These are phyloP conservation scores for Siniperca scherzeri DNA, from an alignment of 2,797 vertebrate species.

Conservation along the genomic window DNA sequence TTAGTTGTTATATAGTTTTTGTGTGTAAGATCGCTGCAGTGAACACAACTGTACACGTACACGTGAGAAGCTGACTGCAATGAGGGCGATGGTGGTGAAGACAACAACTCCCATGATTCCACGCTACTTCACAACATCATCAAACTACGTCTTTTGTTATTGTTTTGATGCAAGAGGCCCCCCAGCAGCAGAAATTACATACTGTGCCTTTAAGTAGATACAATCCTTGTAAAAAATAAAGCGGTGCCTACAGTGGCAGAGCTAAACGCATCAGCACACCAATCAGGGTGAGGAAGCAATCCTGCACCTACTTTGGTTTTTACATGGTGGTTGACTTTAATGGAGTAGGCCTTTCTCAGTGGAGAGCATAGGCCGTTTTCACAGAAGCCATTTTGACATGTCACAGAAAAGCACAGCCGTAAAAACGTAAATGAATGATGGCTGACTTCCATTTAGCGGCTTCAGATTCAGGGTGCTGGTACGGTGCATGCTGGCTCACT, in stretches of 20 bases:
- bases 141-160: too few relatives aligned
- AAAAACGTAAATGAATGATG: background rate
- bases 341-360: background rate
- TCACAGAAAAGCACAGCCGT: background rate
- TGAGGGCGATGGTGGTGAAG: too few relatives aligned
- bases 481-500: background rate
- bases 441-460: background rate
- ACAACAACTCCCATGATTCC: too few relatives aligned
- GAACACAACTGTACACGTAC: too few relatives aligned
- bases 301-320: background rate
- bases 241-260: background rate
- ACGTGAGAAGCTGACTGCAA: too few relatives aligned
- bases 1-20: too few relatives aligned
- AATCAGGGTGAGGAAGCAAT: background rate
- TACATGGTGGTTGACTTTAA: background rate
- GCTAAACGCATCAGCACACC: background rate
- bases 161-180: too few relatives aligned
- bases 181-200: too few relatives aligned
- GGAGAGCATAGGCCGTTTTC: background rate
- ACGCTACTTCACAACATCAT: too few relatives aligned
- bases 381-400: background rate
- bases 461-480: background rate
- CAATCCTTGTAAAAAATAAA: background rate
- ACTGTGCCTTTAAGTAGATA: too few relatives aligned
- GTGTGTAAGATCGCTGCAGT: too few relatives aligned